Conservation (phyloP, 2,888 invertebrate genomes). For the Dascillus cervinus region DNA sequence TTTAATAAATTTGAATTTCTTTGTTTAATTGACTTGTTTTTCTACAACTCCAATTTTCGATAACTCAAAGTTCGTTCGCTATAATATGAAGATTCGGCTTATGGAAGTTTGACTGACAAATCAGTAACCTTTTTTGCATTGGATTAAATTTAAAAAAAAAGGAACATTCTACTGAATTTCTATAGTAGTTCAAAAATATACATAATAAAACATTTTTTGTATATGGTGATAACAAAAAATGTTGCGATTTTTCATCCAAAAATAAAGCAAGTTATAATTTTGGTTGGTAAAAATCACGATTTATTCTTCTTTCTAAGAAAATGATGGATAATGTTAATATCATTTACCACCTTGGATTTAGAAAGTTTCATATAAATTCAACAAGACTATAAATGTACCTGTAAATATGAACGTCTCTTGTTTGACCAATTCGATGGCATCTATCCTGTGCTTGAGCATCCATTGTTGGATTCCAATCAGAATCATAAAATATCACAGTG, state of each 20-base stretch:
- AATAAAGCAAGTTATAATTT: slow-evolving; percentile 5
- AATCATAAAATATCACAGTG: slow-evolving; percentile 99
- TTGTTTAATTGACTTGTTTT: no score
- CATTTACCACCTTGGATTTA: slow-evolving; percentile 18
- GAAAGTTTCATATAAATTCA: slow-evolving; percentile 11
- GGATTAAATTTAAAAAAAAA: no score
- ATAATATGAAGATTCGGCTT: no score
- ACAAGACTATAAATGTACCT: slow-evolving; percentile 38
- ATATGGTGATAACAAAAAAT: not conserved
- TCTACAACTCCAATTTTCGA: no score
- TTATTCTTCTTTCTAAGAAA: slow-evolving; percentile 18
- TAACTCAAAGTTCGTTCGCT: no score
- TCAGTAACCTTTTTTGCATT: no score
- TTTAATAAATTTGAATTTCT: no score
- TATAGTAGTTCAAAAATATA: slow-evolving; percentile 2
- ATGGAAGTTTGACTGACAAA: no score
- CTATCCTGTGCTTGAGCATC: slow-evolving; percentile 96
- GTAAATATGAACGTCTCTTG: slow-evolving; percentile 97
- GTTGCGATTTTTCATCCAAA: slow-evolving; percentile 7
- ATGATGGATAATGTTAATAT: slow-evolving; percentile 13
- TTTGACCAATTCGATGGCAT: slow-evolving; percentile 98
- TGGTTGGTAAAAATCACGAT: slow-evolving; percentile 8
- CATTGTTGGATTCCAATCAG: slow-evolving; percentile 99
- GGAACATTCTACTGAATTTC: no score
- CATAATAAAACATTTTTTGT: not conserved